Percentiles rank a stretch among this genome's conserved stretches.
Evolutionary conservation across 1,140 invertebrate species (phyloP).

Genomic region (Leptopilina clavipes): DNA sequence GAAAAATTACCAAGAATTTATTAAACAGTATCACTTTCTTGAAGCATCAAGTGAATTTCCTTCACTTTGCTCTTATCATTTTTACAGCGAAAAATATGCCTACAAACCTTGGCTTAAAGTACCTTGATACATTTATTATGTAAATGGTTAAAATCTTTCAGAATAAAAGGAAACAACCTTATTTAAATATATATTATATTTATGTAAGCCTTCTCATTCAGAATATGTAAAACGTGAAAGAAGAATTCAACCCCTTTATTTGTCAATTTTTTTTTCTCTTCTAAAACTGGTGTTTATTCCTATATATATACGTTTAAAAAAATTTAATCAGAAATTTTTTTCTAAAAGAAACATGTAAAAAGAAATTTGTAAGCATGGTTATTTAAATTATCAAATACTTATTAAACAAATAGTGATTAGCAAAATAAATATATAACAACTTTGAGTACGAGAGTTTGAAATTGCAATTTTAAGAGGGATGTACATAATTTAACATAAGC

Average conservation of each 20-base stretch:
- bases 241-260: not conserved
- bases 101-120: not conserved
- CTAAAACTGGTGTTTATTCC: too few species aligned
- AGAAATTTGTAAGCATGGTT: too few species aligned
- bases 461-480: not conserved
- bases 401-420: too few species aligned
- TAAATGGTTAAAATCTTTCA: conserved; percentile 15
- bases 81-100: not conserved
- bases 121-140: not conserved
- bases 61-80: not conserved
- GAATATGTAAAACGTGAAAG: not conserved
- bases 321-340: too few species aligned
- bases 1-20: not conserved
- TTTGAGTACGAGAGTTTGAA: not conserved
- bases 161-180: not conserved
- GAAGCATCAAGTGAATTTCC: not conserved
- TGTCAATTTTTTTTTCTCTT: too few species aligned
- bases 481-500: not conserved
- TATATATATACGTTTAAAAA: too few species aligned
- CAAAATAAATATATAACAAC: too few species aligned
- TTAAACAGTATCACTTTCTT: not conserved
- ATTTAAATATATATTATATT: conserved; percentile 25
- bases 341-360: too few species aligned
- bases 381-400: too few species aligned
- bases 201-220: conserved; percentile 11